A percentile compares a stretch with the other conserved stretches of the same genome.
phyloP scores from a whole-genome alignment of 2,888 invertebrate species.

The Arrhopalites spinosus region DNA sequence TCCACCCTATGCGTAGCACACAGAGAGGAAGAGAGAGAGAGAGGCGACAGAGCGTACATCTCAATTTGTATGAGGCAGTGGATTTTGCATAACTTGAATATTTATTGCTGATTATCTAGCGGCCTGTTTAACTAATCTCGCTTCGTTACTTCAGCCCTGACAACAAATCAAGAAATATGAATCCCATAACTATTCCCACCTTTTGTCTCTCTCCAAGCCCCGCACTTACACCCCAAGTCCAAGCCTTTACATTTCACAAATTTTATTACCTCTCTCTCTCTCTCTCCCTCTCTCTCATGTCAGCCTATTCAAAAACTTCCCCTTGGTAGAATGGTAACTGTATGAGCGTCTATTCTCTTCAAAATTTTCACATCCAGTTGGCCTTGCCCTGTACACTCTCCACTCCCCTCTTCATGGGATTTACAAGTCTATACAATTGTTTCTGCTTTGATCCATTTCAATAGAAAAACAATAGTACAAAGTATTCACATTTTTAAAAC shows the following conservation, averaged over 20 bases:
- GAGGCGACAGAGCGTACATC: slow-evolving; percentile 36
- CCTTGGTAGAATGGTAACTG: too few relatives aligned
- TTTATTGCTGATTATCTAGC: slow-evolving; percentile 56
- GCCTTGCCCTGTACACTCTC: neutral
- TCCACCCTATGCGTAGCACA: neutral
- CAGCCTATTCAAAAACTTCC: neutral
- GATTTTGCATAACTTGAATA: slow-evolving; percentile 56
- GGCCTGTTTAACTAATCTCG: slow-evolving; percentile 35
- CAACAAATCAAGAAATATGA: slow-evolving; percentile 55
- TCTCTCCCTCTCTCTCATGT: neutral
- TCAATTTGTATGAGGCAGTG: slow-evolving; percentile 34
- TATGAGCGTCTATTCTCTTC: too few relatives aligned
- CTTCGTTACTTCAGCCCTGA: slow-evolving; percentile 38
- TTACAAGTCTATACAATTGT: too few relatives aligned
- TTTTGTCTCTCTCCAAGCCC: slow-evolving; percentile 36
- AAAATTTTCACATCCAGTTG: slow-evolving; percentile 1
- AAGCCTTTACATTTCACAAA: slow-evolving; percentile 13
- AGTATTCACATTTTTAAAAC: too few relatives aligned
- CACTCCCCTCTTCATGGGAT: neutral
- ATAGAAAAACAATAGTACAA: too few relatives aligned
- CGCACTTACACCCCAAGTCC: neutral
- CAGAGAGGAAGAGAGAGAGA: neutral
- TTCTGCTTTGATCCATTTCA: too few relatives aligned
- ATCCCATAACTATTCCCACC: slow-evolving; percentile 45
- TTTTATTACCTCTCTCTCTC: slow-evolving; percentile 11